Evolutionary conservation across 2,888 invertebrate species (phyloP), one percentile per base, ranked within the genome.

Genomic region (Gari tellinella): DNA sequence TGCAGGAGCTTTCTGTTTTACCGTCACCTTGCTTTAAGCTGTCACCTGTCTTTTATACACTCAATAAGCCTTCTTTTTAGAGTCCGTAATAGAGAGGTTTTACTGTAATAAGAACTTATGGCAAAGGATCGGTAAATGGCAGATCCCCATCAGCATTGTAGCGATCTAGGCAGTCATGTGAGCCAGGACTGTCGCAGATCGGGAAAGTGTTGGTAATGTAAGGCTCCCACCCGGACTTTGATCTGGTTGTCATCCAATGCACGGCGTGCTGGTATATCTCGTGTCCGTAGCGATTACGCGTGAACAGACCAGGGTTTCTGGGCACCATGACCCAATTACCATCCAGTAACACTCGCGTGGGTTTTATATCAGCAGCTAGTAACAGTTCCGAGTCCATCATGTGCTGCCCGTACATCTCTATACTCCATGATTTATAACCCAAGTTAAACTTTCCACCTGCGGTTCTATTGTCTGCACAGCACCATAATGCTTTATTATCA

Each of bases 61-160:
- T n/a, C n/a, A n/a, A n/a, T n/a, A n/a, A n/a, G n/a, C n/a, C n/a
- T n/a, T n/a, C n/a, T n/a, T n/a, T n/a, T n/a, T n/a, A n/a, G n/a
- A n/a, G n/a, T n/a, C n/a, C n/a, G n/a, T n/a, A n/a, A n/a, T n/a
- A n/a, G n/a, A n/a, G n/a, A n/a, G n/a, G n/a, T n/a, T n/a, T n/a
- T n/a, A n/a, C n/a, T n/a, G n/a, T n/a, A n/a, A n/a, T n/a, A n/a
- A n/a, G n/a, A n/a, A n/a, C n/a, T 70, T 64, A 79, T 23, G 79
- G 79, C 38, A 76, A n/a, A 10, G 72, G 56, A 5, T 61, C 31
- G 19, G 23, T 15, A 55, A 88, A 89, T 14, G 85, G 82, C 2
- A 89, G 51, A 75, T 86, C 88, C 19, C 91, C 91, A 70, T 91
- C 90, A 1, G 70, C 74, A n/a, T 85, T 82, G 45, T 86, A 87